Evolutionary conservation across 2,888 invertebrate species (phyloP).

Genomic region (Leucoma salicis): DNA sequence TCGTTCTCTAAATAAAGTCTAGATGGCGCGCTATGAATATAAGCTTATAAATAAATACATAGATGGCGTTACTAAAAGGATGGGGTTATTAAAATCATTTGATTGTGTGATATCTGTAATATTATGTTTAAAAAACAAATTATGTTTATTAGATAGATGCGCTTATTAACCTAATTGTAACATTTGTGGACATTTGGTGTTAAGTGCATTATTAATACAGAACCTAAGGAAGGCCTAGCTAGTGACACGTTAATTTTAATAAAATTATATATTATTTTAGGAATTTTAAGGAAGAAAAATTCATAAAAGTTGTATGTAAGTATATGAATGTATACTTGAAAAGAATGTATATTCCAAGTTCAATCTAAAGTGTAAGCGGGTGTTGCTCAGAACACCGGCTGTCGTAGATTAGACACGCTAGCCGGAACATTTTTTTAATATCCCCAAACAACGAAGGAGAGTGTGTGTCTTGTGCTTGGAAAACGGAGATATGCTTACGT

Average conservation of each 20-base stretch:
- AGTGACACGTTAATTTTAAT: too few relatives aligned
- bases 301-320: too few relatives aligned
- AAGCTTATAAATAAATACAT: slow-evolving; percentile 21
- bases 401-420: slow-evolving; percentile 78
- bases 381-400: slow-evolving; percentile 62
- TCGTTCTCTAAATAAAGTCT: slow-evolving; percentile 37
- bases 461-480: slow-evolving; percentile 45
- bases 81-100: too few relatives aligned
- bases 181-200: too few relatives aligned
- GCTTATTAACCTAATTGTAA: too few relatives aligned
- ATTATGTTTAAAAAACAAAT: background rate
- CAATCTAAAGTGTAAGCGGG: slow-evolving; percentile 17
- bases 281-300: too few relatives aligned
- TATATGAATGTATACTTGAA: too few relatives aligned
- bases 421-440: slow-evolving; percentile 82
- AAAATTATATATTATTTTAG: too few relatives aligned
- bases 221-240: too few relatives aligned
- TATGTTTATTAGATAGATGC: background rate
- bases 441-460: slow-evolving; percentile 76
- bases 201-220: too few relatives aligned
- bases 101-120: too few relatives aligned
- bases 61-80: slow-evolving; percentile 65
- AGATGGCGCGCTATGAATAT: slow-evolving; percentile 58
- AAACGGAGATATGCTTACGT: slow-evolving; percentile 47
- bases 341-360: background rate